Evolutionary conservation across 2,113 vertebrate genomes (phyloP).

Genomic region (Centrocercus urophasianus): DNA sequence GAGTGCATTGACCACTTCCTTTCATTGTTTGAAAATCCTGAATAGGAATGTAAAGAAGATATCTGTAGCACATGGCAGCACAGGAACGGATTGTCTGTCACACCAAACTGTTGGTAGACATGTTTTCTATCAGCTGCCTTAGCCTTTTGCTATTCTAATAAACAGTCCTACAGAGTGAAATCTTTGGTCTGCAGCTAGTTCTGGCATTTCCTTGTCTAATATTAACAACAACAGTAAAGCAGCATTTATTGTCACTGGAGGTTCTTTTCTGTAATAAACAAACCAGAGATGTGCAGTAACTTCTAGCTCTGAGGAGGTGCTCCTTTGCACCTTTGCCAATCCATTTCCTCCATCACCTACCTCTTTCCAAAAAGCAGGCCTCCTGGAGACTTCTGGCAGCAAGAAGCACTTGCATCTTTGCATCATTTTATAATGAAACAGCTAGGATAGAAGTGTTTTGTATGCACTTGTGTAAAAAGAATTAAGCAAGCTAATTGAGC

Average conservation of each 20-base stretch:
- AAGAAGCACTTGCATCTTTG: not conserved
- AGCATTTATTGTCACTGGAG: not conserved
- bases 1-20: not conserved
- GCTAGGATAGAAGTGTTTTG: not conserved
- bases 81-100: not conserved
- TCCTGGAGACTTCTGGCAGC: not conserved
- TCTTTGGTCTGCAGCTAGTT: not conserved
- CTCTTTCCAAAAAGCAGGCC: not conserved
- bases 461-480: not conserved
- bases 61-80: not conserved
- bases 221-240: not conserved
- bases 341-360: not conserved
- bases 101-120: not conserved
- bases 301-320: not conserved
- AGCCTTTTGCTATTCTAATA: not conserved
- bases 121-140: not conserved
- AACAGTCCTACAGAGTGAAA: not conserved
- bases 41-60: not conserved
- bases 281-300: not conserved
- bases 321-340: slow-evolving; percentile 15
- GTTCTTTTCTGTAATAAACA: not conserved
- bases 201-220: not conserved
- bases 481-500: not conserved
- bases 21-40: not conserved
- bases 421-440: not conserved